Evolutionary conservation across 2,888 invertebrate genomes (phyloP).

Genomic region (Parnassius apollo): DNA sequence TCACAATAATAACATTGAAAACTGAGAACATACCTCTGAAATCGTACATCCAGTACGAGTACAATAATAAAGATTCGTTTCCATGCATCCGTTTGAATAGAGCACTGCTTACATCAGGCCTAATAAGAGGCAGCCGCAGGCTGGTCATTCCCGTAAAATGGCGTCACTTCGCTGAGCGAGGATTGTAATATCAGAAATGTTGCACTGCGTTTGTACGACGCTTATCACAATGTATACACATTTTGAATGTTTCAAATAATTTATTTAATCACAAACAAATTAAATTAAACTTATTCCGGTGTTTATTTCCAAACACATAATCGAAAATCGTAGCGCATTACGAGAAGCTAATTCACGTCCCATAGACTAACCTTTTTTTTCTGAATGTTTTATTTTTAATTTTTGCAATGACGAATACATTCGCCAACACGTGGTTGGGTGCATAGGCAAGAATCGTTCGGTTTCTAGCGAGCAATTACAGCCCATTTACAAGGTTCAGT

Average conservation of each 20-base stretch:
- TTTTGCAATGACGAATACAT: constrained; percentile 30
- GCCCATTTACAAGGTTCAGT: constrained; percentile 1
- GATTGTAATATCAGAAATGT: constrained; percentile 72
- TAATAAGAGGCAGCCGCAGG: constrained; percentile 77
- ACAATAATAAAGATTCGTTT: constrained; percentile 73
- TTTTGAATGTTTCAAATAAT: constrained; percentile 50
- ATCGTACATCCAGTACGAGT: constrained; percentile 79
- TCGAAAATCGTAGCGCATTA: constrained; percentile 68
- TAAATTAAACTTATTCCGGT: constrained; percentile 52
- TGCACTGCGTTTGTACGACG: constrained; percentile 52
- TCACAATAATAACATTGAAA: constrained; percentile 52
- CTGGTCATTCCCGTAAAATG: constrained; percentile 82
- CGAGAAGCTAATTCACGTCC: constrained; percentile 75
- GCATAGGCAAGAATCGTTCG: constrained; percentile 41
- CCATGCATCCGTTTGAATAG: constrained; percentile 74
- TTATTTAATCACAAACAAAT: constrained; percentile 50
- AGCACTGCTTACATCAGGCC: constrained; percentile 77
- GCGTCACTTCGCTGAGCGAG: constrained; percentile 79
- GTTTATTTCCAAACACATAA: constrained; percentile 79
- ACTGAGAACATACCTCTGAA: constrained; percentile 66
- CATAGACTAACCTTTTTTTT: constrained; percentile 60
- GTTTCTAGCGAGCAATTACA: not conserved
- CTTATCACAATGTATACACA: constrained; percentile 55
- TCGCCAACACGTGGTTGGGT: constrained; percentile 50
- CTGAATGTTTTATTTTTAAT: constrained; percentile 45